Percentiles rank a stretch among this genome's conserved stretches.
These are phyloP conservation scores for Eupeodes corollae DNA, from an alignment of 1,140 invertebrate genomes.

Conservation along the genomic window DNA sequence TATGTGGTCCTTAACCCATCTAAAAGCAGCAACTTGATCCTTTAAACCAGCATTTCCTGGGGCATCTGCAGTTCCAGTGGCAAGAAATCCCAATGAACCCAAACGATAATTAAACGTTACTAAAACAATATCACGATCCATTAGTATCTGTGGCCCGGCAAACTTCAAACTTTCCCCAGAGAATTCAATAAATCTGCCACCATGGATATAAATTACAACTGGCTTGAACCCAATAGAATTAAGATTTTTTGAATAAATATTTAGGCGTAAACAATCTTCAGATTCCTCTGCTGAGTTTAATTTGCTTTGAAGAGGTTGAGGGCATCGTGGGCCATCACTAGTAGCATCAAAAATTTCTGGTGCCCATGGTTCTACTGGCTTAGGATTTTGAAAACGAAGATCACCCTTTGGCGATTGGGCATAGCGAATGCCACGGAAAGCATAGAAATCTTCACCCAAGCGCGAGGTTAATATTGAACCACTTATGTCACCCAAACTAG, in stretches of 20 bases:
- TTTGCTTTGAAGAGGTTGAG: conserved; percentile 25
- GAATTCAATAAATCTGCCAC: conserved; percentile 44
- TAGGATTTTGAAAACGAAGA: conserved; percentile 32
- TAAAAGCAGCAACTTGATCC: conserved; percentile 58
- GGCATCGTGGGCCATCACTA: conserved; percentile 45
- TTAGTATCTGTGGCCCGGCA: conserved; percentile 41
- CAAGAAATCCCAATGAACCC: conserved; percentile 50
- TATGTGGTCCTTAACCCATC: conserved; percentile 66
- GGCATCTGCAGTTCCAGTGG: conserved; percentile 43
- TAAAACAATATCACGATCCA: conserved; percentile 46
- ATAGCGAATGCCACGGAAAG: conserved; percentile 56
- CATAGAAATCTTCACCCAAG: conserved; percentile 41
- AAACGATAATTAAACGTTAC: conserved; percentile 54
- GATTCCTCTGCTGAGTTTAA: conserved; percentile 25
- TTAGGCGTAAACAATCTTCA: conserved; percentile 73
- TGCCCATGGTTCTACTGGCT: conserved; percentile 41
- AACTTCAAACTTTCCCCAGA: conserved; percentile 38
- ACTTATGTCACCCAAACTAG: conserved; percentile 19
- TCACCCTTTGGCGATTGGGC: conserved; percentile 40
- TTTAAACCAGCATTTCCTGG: conserved; percentile 64
- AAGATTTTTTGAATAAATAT: conserved; percentile 61
- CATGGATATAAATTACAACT: conserved; percentile 53
- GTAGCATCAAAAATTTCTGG: conserved; percentile 41
- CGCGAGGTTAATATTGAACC: conserved; percentile 19
- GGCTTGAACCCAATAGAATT: conserved; percentile 28